Conservation (phyloP, 2,888 invertebrate species). For the Patella depressa region DNA sequence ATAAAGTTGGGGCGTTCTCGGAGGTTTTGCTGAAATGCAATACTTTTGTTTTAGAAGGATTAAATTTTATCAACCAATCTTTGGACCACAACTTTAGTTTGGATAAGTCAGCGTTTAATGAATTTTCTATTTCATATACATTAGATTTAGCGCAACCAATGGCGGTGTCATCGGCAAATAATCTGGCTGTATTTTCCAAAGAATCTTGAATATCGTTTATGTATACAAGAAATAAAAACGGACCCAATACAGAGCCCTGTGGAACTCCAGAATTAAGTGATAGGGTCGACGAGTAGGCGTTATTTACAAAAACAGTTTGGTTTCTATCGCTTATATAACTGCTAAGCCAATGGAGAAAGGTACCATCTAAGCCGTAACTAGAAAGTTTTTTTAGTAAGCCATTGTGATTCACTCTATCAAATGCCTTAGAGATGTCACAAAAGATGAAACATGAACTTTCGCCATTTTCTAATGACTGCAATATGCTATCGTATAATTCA, state of each 20-base stretch:
- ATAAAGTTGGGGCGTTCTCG: not conserved
- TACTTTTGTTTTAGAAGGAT: slow-evolving; percentile 21
- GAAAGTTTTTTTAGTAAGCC: not conserved
- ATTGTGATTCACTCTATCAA: not conserved
- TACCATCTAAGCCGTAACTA: not conserved
- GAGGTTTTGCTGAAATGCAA: not conserved
- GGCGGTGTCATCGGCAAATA: slow-evolving; percentile 24
- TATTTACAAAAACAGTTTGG: not conserved
- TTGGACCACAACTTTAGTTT: not conserved
- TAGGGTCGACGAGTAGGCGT: not conserved
- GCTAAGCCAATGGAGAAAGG: not conserved
- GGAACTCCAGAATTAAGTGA: slow-evolving; percentile 13
- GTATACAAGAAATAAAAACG: slow-evolving; percentile 27
- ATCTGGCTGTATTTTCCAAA: slow-evolving; percentile 8
- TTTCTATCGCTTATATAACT: not conserved
- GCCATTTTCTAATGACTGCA: not conserved
- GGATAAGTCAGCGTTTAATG: slow-evolving; percentile 18
- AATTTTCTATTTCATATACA: slow-evolving; percentile 16
- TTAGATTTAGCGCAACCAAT: not conserved
- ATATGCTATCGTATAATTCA: not conserved
- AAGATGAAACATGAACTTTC: not conserved
- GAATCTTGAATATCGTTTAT: slow-evolving; percentile 22
- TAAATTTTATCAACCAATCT: slow-evolving; percentile 25
- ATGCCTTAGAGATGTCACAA: not conserved
- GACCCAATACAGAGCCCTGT: slow-evolving; percentile 28